Evolutionary conservation across 2,113 vertebrate genomes (phyloP), one percentile per base, ranked within the genome.

Genomic region (Microtus ochrogaster): DNA sequence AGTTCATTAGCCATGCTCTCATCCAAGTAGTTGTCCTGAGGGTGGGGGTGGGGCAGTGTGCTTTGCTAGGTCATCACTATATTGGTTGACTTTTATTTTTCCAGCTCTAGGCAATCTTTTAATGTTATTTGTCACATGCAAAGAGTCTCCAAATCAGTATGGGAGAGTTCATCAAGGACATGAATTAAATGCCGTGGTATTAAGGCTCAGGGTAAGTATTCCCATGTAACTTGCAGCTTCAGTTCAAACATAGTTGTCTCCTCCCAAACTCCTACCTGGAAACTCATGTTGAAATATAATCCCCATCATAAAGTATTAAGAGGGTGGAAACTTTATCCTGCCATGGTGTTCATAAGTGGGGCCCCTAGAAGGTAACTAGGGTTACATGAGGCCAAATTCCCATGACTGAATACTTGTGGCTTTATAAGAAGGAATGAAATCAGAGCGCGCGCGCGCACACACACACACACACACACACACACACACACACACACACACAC

Each of bases 1-100:
- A 83, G 41, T 83, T 94, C 14, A 91, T 85, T 89, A 83, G n/a
- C 26, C 89, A 77, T 68, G 84, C 2, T 96, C 22, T 96, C 52
- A 22, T 14, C 88, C 16, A 89, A 90, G 33, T 36, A 2, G n/a
- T 90, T 87, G 92, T 86, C 39, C 72, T 58, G 55, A 61, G 72
- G 61, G 49, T n/a, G 9, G 44, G 70, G n/a, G 63, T 11, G 49
- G 77, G 55, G 55, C 55, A 21, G 61, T 0, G 0, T 19, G 2
- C 66, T 94, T 96, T 87, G 79, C 55, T 72, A 94, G 93, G 24
- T 68, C 47, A 89, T 39, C 91, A 5, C n/a, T 61, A 66, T 30
- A 33, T 13, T 79, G 30, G 0, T 65, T 83, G 39, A 74, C 61
- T 9, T 91, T 63, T 26, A 61, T 76, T 36, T 81, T 52, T 30